Conservation (phyloP, 2,888 invertebrate species). For the Andrena bicolor region DNA sequence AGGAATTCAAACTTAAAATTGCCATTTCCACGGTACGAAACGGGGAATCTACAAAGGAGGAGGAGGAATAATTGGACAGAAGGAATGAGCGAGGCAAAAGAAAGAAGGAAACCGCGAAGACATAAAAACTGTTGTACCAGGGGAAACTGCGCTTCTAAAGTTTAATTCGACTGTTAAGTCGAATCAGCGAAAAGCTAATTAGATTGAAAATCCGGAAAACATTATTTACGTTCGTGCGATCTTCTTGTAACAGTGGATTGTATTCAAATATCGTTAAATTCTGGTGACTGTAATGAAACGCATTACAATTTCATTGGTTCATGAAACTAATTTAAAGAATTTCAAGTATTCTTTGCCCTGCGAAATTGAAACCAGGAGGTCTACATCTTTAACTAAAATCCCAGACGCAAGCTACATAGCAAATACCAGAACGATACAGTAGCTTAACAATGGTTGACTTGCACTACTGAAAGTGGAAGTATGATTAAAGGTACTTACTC, state of each 20-base stretch:
- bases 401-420: too few relatives aligned
- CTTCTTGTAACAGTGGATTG: not conserved
- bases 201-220: not conserved
- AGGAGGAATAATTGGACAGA: slow-evolving; percentile 31
- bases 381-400: too few relatives aligned
- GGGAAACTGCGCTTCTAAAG: slow-evolving; percentile 43
- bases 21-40: slow-evolving; percentile 36
- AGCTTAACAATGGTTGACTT: too few relatives aligned
- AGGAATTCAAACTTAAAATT: slow-evolving; percentile 64
- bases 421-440: too few relatives aligned
- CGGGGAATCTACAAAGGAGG: slow-evolving; percentile 34
- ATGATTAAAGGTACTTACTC: too few relatives aligned
- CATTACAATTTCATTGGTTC: not conserved
- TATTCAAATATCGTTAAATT: too few relatives aligned
- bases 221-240: not conserved
- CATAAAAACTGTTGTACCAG: slow-evolving; percentile 40
- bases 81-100: not conserved
- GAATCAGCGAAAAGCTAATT: slow-evolving; percentile 49
- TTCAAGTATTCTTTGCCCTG: too few relatives aligned
- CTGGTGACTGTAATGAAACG: too few relatives aligned
- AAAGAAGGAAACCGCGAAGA: slow-evolving; percentile 12
- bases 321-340: too few relatives aligned
- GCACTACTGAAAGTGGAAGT: too few relatives aligned
- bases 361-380: too few relatives aligned
- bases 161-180: slow-evolving; percentile 35